Evolutionary conservation across 2,113 vertebrate species (phyloP).

Genomic region (Myodes glareolus): DNA sequence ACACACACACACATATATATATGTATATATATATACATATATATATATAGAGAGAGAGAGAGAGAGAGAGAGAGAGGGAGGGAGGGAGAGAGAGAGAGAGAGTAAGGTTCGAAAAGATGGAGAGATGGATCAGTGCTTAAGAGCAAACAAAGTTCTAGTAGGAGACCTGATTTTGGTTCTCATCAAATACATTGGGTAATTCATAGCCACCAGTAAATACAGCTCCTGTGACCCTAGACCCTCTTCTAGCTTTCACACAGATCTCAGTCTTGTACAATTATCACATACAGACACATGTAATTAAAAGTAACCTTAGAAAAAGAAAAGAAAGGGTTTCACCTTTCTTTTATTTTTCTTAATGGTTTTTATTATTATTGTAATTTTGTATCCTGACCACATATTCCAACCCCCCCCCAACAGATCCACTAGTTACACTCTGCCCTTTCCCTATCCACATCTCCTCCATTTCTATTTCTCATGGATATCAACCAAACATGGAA

Average conservation of each 20-base stretch:
- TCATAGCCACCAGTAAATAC: background rate
- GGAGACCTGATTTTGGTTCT: background rate
- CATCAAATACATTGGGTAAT: background rate
- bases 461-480: background rate
- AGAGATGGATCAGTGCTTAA: background rate
- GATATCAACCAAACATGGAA: background rate
- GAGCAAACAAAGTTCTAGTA: background rate
- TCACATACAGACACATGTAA: background rate
- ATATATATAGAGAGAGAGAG: too few species aligned
- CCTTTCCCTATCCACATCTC: background rate
- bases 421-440: background rate
- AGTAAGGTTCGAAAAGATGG: background rate
- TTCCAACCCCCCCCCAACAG: too few species aligned
- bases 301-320: background rate
- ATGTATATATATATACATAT: too few species aligned
- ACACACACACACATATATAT: too few species aligned
- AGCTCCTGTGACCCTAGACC: background rate
- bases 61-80: too few species aligned
- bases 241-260: background rate
- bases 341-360: too few species aligned
- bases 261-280: background rate
- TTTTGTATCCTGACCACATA: too few species aligned
- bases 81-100: too few species aligned
- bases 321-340: background rate
- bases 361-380: too few species aligned